Conservation (phyloP, 2,888 invertebrate species). For the Thera britannica region DNA sequence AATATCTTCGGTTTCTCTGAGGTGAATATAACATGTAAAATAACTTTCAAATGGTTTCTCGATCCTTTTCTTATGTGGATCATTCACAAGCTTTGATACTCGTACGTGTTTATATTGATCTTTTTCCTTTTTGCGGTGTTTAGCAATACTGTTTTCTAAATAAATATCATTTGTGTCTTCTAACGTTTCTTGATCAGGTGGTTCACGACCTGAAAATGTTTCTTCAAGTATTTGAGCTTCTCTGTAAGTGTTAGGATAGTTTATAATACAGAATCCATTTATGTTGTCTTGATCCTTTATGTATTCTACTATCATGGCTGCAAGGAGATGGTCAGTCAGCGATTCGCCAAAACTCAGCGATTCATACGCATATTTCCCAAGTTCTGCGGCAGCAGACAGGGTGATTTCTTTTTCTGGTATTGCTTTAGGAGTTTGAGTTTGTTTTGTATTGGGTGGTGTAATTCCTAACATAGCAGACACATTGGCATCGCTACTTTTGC, state of each 20-base stretch:
- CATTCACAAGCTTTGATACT: constrained; percentile 79
- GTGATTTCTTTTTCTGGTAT: constrained; percentile 84
- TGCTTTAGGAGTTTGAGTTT: constrained; percentile 86
- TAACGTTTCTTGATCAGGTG: constrained; percentile 70
- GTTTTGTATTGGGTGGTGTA: constrained; percentile 70
- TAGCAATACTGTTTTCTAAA: constrained; percentile 69
- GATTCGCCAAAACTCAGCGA: constrained; percentile 80
- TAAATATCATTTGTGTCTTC: constrained; percentile 72
- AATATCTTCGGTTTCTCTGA: constrained; percentile 73
- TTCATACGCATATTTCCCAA: constrained; percentile 85
- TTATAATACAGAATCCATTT: constrained; percentile 86
- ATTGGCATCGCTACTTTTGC: constrained; percentile 58
- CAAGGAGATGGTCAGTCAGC: constrained; percentile 81
- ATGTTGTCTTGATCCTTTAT: constrained; percentile 77
- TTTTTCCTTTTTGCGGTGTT: constrained; percentile 66
- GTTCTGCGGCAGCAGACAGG: constrained; percentile 76
- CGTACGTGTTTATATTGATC: constrained; percentile 68
- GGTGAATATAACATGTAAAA: constrained; percentile 84
- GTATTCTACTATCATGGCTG: constrained; percentile 86
- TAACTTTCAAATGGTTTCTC: constrained; percentile 78
- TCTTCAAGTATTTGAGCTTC: constrained; percentile 86
- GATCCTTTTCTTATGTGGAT: constrained; percentile 72
- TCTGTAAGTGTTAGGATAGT: constrained; percentile 85
- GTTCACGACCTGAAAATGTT: constrained; percentile 79
- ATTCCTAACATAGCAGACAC: constrained; percentile 54